These are phyloP conservation scores for Neoaliturus tenellus DNA, from an alignment of 2,888 invertebrate species.

Conservation along the genomic window DNA sequence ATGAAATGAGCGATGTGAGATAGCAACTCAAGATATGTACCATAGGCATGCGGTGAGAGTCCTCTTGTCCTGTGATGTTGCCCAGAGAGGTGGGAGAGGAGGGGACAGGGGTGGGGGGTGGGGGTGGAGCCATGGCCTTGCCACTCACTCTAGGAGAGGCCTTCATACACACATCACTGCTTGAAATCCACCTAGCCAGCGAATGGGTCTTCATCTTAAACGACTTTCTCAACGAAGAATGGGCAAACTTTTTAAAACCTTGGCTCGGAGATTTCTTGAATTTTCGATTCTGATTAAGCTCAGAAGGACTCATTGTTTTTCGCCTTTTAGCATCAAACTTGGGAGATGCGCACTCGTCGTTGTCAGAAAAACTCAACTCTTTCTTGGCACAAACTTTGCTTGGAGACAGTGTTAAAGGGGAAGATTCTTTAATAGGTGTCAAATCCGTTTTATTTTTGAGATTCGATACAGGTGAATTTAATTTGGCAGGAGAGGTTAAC, in stretches of 20 bases:
- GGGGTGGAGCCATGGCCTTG: not conserved
- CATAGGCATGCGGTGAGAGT: conserved; percentile 54
- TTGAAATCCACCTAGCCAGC: conserved; percentile 62
- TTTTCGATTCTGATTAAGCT: conserved; percentile 36
- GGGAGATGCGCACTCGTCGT: conserved; percentile 38
- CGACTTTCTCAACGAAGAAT: conserved; percentile 60
- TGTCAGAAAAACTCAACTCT: conserved; percentile 48
- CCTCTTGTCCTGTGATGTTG: conserved; percentile 48
- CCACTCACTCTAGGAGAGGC: conserved; percentile 8
- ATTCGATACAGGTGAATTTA: conserved; percentile 34
- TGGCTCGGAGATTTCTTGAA: conserved; percentile 49
- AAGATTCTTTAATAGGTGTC: conserved; percentile 41
- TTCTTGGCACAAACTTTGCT: conserved; percentile 7
- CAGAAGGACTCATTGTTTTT: conserved; percentile 50
- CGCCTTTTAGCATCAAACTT: conserved; percentile 40
- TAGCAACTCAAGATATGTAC: conserved; percentile 53
- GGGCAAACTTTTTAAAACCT: conserved; percentile 61
- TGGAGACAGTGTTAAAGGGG: conserved; percentile 4
- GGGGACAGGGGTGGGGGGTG: not conserved
- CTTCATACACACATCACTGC: conserved; percentile 60
- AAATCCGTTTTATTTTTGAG: conserved; percentile 20
- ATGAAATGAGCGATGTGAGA: conserved; percentile 50
- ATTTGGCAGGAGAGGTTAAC: not conserved
- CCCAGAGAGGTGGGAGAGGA: conserved; percentile 27
- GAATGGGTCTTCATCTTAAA: conserved; percentile 61